Evolutionary conservation across 2,797 vertebrate genomes (phyloP), one percentile per base, ranked within the genome.

Genomic region (Coregonus ussuriensis): DNA sequence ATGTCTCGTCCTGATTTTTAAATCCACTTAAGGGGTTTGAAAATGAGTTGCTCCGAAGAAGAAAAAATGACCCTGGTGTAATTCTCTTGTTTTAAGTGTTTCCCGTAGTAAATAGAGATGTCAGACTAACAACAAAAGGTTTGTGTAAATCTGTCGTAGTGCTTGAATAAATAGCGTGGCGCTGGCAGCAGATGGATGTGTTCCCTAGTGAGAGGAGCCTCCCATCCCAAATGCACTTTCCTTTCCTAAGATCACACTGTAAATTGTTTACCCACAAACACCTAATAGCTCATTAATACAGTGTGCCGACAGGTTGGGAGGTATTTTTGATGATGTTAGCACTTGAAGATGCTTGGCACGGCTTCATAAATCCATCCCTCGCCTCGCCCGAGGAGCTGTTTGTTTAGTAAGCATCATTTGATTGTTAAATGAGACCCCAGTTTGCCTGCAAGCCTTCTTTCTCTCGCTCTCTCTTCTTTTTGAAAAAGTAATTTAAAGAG

Each of bases 271-370:
- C 84, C 81, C 86, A 83, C 90, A 86, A 91, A 91, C 86, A 78
- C 86, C 90, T 91, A 92, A 92, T 92, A 86, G 89, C 86, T 92
- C 90, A 90, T 94, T 94, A 94, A 93, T 94, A 90, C 84, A 82
- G 87, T 77, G 80, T 52, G 82, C 85, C 74, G 89, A 91, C 88
- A 87, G 90, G 88, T 90, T 80, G 75, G 81, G 84, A 85, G 79
- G 84, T 82, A 81, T 83, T 92, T 80, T 92, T 89, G 88, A 92
- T 92, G 88, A 93, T 91, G 92, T 88, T 86, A 89, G 88, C 89
- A 86, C 82, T 81, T 81, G 82, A 85, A 86, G 85, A 89, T 85
- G 85, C 83, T 89, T 80, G 85, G 86, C 84, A 87, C 33, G 7
- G 82, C 84, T 83, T 81, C 86, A 89, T 90, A 87, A 92, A 92